Evolutionary conservation across 2,888 invertebrate species (phyloP).

Genomic region (Allolobophora icterica): DNA sequence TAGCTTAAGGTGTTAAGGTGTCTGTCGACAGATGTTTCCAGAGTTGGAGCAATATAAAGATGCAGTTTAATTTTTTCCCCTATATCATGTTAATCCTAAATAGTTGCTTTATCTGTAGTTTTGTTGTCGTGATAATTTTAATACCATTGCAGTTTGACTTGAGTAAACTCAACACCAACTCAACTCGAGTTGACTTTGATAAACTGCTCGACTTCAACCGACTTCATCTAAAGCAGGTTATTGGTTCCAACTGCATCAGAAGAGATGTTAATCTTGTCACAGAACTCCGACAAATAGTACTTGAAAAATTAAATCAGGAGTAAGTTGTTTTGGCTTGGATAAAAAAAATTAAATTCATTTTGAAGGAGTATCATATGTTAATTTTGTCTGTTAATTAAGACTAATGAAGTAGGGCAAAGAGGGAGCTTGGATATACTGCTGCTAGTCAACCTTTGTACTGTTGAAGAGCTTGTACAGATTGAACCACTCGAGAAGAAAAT

Average conservation of each 20-base stretch:
- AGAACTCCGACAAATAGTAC: slow-evolving; percentile 14
- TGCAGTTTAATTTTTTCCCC: neutral
- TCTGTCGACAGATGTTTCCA: no score
- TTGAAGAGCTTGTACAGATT: no score
- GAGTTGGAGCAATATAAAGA: neutral
- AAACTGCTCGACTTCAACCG: slow-evolving; percentile 40
- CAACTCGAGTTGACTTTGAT: slow-evolving; percentile 43
- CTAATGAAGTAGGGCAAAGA: no score
- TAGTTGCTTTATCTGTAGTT: neutral
- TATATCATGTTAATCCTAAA: neutral
- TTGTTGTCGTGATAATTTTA: neutral
- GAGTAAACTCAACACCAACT: slow-evolving; percentile 41
- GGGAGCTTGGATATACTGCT: no score
- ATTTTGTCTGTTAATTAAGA: no score
- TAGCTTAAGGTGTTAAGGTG: neutral
- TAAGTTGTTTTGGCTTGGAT: neutral
- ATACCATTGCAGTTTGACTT: slow-evolving; percentile 46
- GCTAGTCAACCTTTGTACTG: no score
- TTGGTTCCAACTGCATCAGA: slow-evolving; percentile 13
- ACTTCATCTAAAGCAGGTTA: slow-evolving; percentile 32
- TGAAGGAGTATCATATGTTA: neutral
- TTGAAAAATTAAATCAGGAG: slow-evolving; percentile 26
- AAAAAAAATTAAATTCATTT: neutral
- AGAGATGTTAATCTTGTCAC: neutral
- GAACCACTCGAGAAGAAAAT: no score